These are phyloP conservation scores for Epistrophella euchroma DNA, from an alignment of 2,888 invertebrate genomes.

Conservation along the genomic window DNA sequence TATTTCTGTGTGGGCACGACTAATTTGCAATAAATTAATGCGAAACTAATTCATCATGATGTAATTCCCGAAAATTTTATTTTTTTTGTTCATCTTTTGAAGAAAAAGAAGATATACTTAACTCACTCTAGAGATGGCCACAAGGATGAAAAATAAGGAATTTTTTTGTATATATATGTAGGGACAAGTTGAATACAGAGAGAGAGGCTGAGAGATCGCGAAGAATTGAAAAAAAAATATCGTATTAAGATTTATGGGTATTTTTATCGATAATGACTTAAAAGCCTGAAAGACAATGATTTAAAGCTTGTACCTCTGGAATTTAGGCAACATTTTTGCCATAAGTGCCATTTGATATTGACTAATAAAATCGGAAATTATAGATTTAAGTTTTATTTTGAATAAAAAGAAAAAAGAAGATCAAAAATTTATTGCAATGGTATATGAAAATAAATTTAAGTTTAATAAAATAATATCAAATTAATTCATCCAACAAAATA, in stretches of 20 bases:
- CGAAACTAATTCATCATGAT: conserved; percentile 74
- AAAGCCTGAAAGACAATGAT: conserved; percentile 84
- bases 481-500: background rate
- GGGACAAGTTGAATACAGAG: background rate
- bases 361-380: background rate
- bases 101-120: background rate
- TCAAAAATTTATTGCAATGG: background rate
- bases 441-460: background rate
- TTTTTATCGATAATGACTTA: conserved; percentile 84
- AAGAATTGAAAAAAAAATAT: conserved; percentile 25
- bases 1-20: conserved; percentile 68
- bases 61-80: conserved; percentile 62
- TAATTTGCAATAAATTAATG: conserved; percentile 73
- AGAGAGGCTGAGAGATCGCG: conserved; percentile 27
- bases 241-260: conserved; percentile 82
- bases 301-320: conserved; percentile 79
- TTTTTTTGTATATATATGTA: background rate
- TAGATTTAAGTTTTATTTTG: background rate
- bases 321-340: conserved; percentile 39
- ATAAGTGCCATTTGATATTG: conserved; percentile 23
- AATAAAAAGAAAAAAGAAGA: background rate
- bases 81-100: conserved; percentile 10
- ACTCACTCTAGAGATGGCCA: background rate
- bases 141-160: conserved; percentile 43
- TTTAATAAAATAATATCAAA: conserved; percentile 4